Conservation (phyloP, 1,140 invertebrate species). For the Diabrotica virgifera region DNA sequence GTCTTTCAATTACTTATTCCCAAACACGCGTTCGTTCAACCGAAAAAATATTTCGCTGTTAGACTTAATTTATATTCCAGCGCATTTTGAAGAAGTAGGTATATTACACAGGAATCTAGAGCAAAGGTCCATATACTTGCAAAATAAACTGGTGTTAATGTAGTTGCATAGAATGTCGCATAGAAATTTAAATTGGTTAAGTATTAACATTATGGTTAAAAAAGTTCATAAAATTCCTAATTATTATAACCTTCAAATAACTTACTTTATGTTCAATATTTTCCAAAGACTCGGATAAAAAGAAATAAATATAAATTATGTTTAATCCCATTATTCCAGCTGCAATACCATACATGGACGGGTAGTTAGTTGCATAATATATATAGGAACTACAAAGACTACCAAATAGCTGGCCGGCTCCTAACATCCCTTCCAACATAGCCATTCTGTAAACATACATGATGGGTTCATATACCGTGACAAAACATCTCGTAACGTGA, state of each 20-base stretch:
- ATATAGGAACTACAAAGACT: constrained; percentile 11
- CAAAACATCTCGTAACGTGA: too few species aligned
- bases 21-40: too few species aligned
- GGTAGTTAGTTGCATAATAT: constrained; percentile 13
- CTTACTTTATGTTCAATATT: constrained; percentile 25
- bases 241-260: not conserved
- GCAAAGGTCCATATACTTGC: too few species aligned
- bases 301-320: constrained; percentile 12
- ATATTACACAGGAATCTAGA: too few species aligned
- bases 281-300: constrained; percentile 16
- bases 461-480: too few species aligned
- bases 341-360: constrained; percentile 3
- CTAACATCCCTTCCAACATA: constrained; percentile 13
- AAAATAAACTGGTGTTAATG: too few species aligned
- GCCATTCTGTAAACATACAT: constrained; percentile 19
- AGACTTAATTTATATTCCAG: too few species aligned
- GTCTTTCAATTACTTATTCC: too few species aligned
- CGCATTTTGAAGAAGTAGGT: too few species aligned
- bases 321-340: not conserved
- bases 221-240: not conserved
- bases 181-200: too few species aligned
- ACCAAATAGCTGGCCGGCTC: constrained; percentile 11
- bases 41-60: too few species aligned
- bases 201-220: constrained; percentile 4
- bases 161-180: too few species aligned